Evolutionary conservation across 2,797 vertebrate species (phyloP).

Genomic region (Sebastes nivosus): DNA sequence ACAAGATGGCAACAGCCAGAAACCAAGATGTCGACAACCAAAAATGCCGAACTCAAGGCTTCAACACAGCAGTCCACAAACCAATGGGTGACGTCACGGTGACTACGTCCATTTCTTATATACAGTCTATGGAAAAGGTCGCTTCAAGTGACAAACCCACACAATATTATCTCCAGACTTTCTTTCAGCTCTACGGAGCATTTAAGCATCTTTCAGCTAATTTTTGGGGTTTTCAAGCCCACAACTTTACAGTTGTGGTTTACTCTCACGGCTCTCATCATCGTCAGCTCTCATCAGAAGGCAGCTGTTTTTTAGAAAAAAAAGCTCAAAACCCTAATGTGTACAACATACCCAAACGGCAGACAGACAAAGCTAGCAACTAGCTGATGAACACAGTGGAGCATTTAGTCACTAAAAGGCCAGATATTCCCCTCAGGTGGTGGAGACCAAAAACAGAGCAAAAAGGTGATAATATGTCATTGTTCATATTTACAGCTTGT

Average conservation of each 20-base stretch:
- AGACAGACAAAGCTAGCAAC: not conserved
- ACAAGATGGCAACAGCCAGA: too few species aligned
- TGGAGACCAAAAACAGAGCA: not conserved
- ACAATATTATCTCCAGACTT: not conserved
- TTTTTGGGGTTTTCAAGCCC: not conserved
- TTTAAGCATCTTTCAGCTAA: not conserved
- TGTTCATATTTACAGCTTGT: not conserved
- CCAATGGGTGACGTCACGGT: too few species aligned
- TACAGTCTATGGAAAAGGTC: not conserved
- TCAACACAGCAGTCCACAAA: too few species aligned
- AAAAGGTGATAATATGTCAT: not conserved
- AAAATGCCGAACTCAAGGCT: too few species aligned
- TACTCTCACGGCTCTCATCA: too few species aligned
- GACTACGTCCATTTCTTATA: too few species aligned
- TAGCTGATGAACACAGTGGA: not conserved
- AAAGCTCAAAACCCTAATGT: not conserved
- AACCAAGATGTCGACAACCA: too few species aligned
- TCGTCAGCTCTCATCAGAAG: not conserved
- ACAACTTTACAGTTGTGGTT: too few species aligned
- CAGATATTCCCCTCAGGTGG: not conserved
- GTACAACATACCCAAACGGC: rapidly evolving
- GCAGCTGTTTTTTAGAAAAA: not conserved
- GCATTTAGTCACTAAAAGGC: not conserved
- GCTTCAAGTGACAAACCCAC: not conserved
- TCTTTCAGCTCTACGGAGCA: not conserved